These are phyloP conservation scores for Tetraneura akinire DNA, from an alignment of 1,140 invertebrate genomes.

Conservation along the genomic window DNA sequence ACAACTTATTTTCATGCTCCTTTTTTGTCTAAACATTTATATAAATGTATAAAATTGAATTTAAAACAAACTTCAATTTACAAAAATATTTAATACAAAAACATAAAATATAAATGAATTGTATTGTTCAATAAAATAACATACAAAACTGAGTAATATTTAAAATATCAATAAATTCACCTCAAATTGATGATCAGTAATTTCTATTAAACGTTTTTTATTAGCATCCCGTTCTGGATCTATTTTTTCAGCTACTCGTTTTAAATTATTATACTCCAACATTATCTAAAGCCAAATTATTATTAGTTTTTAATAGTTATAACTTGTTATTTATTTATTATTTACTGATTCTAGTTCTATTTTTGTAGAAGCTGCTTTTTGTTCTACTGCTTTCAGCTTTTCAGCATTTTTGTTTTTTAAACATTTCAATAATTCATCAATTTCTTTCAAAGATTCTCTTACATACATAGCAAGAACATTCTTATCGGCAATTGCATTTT, in stretches of 20 bases:
- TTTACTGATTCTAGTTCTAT: constrained; percentile 26
- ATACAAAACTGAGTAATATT: too few species aligned
- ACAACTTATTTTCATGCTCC: constrained; percentile 34
- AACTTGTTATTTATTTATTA: not conserved
- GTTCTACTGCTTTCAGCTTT: constrained; percentile 16
- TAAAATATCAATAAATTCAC: constrained; percentile 5
- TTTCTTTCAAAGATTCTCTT: constrained; percentile 35
- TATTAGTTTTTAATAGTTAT: not conserved
- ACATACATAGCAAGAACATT: constrained; percentile 28
- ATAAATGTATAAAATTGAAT: not conserved
- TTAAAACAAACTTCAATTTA: not conserved
- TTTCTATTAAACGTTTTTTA: constrained; percentile 20
- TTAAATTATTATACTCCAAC: constrained; percentile 14
- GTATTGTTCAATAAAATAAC: too few species aligned
- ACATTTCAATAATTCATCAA: constrained; percentile 48
- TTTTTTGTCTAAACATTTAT: constrained; percentile 9
- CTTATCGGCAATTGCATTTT: constrained; percentile 42
- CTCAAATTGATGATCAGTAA: constrained; percentile 39
- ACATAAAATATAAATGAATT: too few species aligned
- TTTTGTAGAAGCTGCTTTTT: not conserved
- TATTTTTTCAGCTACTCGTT: constrained; percentile 5
- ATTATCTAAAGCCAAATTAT: constrained; percentile 14
- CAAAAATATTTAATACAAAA: not conserved
- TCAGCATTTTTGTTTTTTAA: constrained; percentile 29
- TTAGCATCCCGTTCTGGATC: constrained; percentile 22